Evolutionary conservation across 2,797 vertebrate genomes (phyloP), one percentile per base, ranked within the genome.

Genomic region (Karalla daura): DNA sequence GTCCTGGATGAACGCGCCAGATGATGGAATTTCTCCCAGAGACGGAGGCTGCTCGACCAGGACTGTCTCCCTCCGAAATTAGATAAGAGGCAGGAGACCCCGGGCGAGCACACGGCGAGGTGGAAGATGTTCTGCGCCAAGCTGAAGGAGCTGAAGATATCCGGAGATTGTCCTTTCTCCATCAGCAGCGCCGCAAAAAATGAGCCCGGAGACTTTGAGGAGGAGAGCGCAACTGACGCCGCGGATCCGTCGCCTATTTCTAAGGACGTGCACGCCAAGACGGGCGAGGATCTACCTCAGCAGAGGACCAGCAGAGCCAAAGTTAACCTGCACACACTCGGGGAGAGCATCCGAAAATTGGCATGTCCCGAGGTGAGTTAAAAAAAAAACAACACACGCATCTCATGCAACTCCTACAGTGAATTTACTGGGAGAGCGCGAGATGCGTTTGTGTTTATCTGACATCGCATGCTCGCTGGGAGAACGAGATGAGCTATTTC

Each of bases 71-170:
- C 41, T 44, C 70, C 62, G 63, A 85, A 63, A 81, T 75, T 53
- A 88, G 78, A 82, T 88, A 81, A 83, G 58, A 78, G 27, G 47
- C 17, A 54, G 32, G 49, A 60, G 37, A 11, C 37, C 18, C 28
- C 7, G 28, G 4, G 10, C 54, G 54, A 71, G 50, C 67, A 21
- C 13, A 53, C 37, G 70, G 70, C 68, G 47, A 54, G 21, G n/a
- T n/a, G n/a, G 30, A 93, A 95, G 72, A 99, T 99, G 98, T 99
- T 99, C 90, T 98, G 98, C 88, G 93, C 96, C 37, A 98, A 97
- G 93, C 91, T 99, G 80, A 98, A 98, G 86, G 97, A 99, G 36
- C 91, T 98, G 83, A 96, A 98, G 86, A 95, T 98, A 76, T 93
- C 96, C 35, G 97, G 96, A 74, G 98, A 99, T 53, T 99, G 98